These are phyloP conservation scores for Aramus guarauna DNA, from an alignment of 2,113 vertebrate species.

Conservation along the genomic window DNA sequence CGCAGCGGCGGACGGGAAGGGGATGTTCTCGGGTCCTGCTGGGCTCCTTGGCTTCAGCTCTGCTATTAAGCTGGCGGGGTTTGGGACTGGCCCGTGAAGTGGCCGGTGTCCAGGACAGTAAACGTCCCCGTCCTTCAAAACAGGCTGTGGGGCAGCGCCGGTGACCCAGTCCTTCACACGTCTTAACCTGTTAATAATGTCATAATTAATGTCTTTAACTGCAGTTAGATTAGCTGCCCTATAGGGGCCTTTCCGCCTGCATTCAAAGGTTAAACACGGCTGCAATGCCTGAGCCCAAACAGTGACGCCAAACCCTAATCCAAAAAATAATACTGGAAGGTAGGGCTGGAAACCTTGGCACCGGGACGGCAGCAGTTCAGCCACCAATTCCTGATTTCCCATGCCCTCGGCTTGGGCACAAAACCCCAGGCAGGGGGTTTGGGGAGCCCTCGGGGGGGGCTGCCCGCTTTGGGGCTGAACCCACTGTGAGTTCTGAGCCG, in stretches of 20 bases:
- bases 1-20: background rate
- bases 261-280: background rate
- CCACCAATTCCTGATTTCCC: accelerated
- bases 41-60: background rate
- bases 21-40: background rate
- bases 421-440: background rate
- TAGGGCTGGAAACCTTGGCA: background rate
- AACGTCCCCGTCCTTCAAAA: background rate
- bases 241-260: background rate
- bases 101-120: background rate
- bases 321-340: background rate
- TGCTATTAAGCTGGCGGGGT: accelerated
- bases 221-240: background rate
- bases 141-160: background rate
- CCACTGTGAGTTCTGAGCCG: accelerated
- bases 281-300: background rate
- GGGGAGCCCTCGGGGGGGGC: background rate
- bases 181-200: background rate
- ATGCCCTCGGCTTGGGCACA: background rate
- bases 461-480: background rate
- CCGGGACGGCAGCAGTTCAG: accelerated
- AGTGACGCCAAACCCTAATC: background rate
- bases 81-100: background rate
- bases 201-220: background rate
- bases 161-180: accelerated